phyloP scores from a whole-genome alignment of 1,140 invertebrate genomes.

The Cotesia vestalis region DNA sequence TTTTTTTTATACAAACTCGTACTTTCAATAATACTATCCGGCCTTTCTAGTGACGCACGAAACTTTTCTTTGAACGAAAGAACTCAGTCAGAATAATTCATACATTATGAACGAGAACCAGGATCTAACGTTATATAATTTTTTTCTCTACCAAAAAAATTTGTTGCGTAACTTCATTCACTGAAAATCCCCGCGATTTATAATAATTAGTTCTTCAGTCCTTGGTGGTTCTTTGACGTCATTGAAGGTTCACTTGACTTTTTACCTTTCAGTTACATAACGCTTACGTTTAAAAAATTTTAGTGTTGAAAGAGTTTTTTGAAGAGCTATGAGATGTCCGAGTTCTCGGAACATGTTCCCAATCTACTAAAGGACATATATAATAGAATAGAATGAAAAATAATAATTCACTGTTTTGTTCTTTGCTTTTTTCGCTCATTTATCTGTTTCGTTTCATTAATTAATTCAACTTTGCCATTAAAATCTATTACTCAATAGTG shows the following conservation, averaged over 20 bases:
- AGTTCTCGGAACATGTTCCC: too few species aligned
- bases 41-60: constrained; percentile 28
- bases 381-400: too few species aligned
- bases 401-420: too few species aligned
- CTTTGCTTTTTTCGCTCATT: too few species aligned
- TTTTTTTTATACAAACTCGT: not conserved
- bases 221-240: constrained; percentile 9
- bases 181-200: constrained; percentile 4
- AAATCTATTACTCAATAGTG: not conserved
- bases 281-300: too few species aligned
- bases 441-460: too few species aligned
- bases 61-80: not conserved
- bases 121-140: constrained; percentile 23
- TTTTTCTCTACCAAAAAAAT: constrained; percentile 26
- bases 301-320: too few species aligned
- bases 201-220: too few species aligned
- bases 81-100: constrained; percentile 6
- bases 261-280: too few species aligned
- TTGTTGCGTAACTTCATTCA: constrained; percentile 30
- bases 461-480: too few species aligned
- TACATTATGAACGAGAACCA: constrained; percentile 13
- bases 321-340: too few species aligned
- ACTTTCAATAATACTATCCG: constrained; percentile 1
- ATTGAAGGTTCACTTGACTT: not conserved
- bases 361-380: too few species aligned